Percentiles rank a stretch among this genome's conserved stretches.
phyloP scores from a whole-genome alignment of 2,113 vertebrate genomes.

The Gobius niger region DNA sequence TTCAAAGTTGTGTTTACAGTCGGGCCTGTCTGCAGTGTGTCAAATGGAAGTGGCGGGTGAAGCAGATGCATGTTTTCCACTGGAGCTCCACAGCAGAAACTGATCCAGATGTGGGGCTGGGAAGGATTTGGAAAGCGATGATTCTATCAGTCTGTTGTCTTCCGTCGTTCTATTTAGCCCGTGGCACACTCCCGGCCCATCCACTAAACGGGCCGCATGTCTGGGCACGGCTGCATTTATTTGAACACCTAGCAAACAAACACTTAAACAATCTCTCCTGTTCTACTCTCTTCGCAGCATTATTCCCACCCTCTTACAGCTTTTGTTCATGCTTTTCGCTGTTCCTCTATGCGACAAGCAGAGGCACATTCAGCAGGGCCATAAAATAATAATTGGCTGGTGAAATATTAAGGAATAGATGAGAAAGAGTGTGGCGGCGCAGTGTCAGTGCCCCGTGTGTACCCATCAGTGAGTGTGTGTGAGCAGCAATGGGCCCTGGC shows the following conservation, averaged over 20 bases:
- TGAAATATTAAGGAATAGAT: slow-evolving; percentile 77
- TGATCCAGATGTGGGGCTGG: slow-evolving; percentile 57
- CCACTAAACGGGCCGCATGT: slow-evolving; percentile 38
- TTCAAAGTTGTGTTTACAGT: background rate
- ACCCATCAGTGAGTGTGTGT: slow-evolving; percentile 18
- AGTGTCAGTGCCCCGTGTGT: slow-evolving; percentile 52
- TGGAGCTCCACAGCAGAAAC: slow-evolving; percentile 25
- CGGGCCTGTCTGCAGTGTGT: background rate
- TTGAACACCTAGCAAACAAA: slow-evolving; percentile 41
- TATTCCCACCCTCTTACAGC: slow-evolving; percentile 23
- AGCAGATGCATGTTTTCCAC: slow-evolving; percentile 41
- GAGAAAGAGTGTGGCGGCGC: slow-evolving; percentile 58
- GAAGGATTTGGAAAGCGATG: slow-evolving; percentile 46
- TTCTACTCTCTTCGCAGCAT: slow-evolving; percentile 22
- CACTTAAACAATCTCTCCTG: slow-evolving; percentile 12
- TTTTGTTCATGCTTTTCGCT: slow-evolving; percentile 27
- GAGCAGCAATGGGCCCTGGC: slow-evolving; percentile 38
- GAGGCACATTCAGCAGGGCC: slow-evolving; percentile 54
- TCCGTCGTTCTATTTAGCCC: slow-evolving; percentile 41
- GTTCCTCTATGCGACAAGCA: slow-evolving; percentile 56
- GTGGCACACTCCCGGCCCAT: slow-evolving; percentile 41
- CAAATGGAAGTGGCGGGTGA: slow-evolving; percentile 28
- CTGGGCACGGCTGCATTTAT: slow-evolving; percentile 48
- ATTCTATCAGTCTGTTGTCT: slow-evolving; percentile 52
- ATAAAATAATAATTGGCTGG: slow-evolving; percentile 77